Percentiles rank a stretch among this genome's conserved stretches.
phyloP scores from a whole-genome alignment of 2,888 invertebrate species.

The Tortrix viridana region DNA sequence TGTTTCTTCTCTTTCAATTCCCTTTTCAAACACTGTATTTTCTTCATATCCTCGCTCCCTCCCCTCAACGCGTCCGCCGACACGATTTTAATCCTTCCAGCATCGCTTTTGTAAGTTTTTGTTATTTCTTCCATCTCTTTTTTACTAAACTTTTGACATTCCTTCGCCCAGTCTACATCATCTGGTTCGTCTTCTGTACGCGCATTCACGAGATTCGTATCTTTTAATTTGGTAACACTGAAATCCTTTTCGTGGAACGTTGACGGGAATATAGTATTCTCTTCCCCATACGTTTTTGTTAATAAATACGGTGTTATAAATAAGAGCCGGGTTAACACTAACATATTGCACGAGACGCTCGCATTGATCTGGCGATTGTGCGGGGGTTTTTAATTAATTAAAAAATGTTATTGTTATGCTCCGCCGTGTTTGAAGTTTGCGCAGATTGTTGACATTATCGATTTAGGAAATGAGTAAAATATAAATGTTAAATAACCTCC shows the following conservation, averaged over 20 bases:
- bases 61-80: constrained; percentile 54
- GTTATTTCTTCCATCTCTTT: constrained; percentile 48
- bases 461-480: too few species aligned
- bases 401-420: constrained; percentile 1
- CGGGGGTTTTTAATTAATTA: neutral
- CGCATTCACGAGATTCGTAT: neutral
- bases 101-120: constrained; percentile 58
- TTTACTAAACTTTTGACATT: neutral
- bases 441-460: too few species aligned
- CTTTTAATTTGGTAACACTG: neutral
- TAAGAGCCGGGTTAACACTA: neutral
- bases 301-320: constrained; percentile 6
- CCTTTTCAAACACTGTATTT: constrained; percentile 47
- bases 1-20: constrained; percentile 6
- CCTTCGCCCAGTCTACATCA: neutral
- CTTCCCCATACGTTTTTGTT: neutral
- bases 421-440: neutral
- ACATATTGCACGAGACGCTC: neutral
- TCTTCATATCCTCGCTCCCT: constrained; percentile 47
- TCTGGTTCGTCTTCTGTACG: neutral
- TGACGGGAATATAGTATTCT: neutral
- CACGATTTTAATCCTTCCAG: constrained; percentile 56
- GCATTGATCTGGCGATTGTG: neutral
- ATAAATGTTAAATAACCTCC: too few species aligned
- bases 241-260: neutral